Conservation (phyloP, 1,140 invertebrate genomes). For the Teleopsis dalmanni region DNA sequence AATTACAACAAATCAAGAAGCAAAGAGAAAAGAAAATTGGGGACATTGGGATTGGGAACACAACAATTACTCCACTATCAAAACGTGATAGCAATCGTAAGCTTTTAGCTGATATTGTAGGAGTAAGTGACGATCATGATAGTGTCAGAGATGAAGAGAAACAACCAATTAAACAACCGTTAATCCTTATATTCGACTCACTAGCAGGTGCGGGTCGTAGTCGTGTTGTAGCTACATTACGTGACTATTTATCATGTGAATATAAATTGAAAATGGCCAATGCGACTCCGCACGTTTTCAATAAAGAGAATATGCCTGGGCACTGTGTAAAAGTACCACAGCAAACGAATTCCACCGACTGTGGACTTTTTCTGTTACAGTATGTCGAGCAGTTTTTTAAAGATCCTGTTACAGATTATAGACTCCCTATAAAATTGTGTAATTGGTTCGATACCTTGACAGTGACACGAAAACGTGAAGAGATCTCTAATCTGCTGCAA, state of each 20-base stretch:
- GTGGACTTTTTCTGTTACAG: slow-evolving; percentile 90
- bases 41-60: slow-evolving; percentile 55
- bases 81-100: slow-evolving; percentile 45
- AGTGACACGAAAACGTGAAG: slow-evolving; percentile 70
- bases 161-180: slow-evolving; percentile 53
- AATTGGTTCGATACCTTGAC: slow-evolving; percentile 73
- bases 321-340: slow-evolving; percentile 84
- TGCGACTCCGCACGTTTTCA: slow-evolving; percentile 51
- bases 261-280: slow-evolving; percentile 66
- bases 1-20: slow-evolving; percentile 46
- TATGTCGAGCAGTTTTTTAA: slow-evolving; percentile 95
- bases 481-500: slow-evolving; percentile 67
- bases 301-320: slow-evolving; percentile 75
- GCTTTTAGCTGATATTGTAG: slow-evolving; percentile 49
- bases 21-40: slow-evolving; percentile 42
- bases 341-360: slow-evolving; percentile 95
- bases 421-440: slow-evolving; percentile 65
- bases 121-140: slow-evolving; percentile 59
- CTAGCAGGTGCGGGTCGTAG: slow-evolving; percentile 70
- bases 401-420: slow-evolving; percentile 66
- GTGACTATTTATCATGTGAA: slow-evolving; percentile 86
- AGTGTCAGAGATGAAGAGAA: slow-evolving; percentile 76
- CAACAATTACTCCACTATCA: slow-evolving; percentile 56
- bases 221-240: slow-evolving; percentile 74
- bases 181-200: slow-evolving; percentile 93